Base-by-base conservation (phyloP, 2,113 vertebrate species). In the Crotophaga sulcirostris region DNA sequence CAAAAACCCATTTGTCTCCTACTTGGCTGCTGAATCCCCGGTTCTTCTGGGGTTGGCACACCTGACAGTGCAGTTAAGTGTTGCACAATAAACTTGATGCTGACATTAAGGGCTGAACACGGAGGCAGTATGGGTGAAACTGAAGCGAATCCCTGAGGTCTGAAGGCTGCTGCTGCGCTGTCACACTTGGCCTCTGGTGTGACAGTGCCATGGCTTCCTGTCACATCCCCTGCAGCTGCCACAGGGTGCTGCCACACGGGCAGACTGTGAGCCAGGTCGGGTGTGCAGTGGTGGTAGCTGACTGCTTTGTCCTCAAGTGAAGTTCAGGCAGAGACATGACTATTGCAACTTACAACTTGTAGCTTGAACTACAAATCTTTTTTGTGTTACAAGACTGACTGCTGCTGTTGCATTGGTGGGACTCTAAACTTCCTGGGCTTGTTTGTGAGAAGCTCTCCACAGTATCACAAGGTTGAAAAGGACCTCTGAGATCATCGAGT, bases 1-100 rank as follows among this genome's bases (percentile, higher is more conserved):
- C 89, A 95, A 87, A 94, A 89, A 2, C 62, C 84, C 74, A 93
- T 95, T 96, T 96, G 89, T 96, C 81, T 97, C 83, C 49, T 63
- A 49, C 70, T 96, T 95, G 95, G 92, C 94, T 96, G 86, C 74
- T 73, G 78, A 95, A 59, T 85, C 42, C 23, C 21, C 23, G 40
- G 54, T 76, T 95, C 49, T 93, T 91, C 87, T 93, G 84, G 33
- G 79, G 70, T 78, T 93, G 93, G 82, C 81, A 73, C 55, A 72
- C 79, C 93, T 95, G 84, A 51, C 63, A 73, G 29, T 12, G 40
- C 51, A 94, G 84, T 85, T 66, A 56, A 79, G 49, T 38, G 51
- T 91, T 95, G 16, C 62, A 79, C 78, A 91, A 38, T 82, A 73
- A 83, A 64, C 49, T 80, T 87, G 14, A 63, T 25, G 49, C 64